Percentiles rank a stretch among this genome's conserved stretches.
Conservation (phyloP, 1,140 invertebrate genomes). For the Lethocerus indicus region DNA sequence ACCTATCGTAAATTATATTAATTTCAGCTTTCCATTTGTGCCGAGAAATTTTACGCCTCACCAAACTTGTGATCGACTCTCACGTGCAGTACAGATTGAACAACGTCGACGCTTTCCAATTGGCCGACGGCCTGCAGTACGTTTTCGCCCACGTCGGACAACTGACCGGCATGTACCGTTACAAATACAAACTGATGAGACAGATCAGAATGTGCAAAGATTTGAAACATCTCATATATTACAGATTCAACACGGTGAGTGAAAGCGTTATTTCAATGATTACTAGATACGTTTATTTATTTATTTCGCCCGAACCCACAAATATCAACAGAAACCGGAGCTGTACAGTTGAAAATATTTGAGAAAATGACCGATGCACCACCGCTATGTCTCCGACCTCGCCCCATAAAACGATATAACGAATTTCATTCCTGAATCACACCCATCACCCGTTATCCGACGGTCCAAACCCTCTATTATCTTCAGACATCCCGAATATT, state of each 20-base stretch:
- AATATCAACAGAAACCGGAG: no score
- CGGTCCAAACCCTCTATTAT: no score
- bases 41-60: slow-evolving; percentile 91
- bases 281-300: no score
- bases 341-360: no score
- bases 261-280: background rate
- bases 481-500: no score
- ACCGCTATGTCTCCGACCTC: no score
- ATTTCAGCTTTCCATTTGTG: slow-evolving; percentile 90
- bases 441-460: no score
- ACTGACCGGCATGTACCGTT: slow-evolving; percentile 98
- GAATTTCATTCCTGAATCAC: no score
- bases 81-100: slow-evolving; percentile 98
- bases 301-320: no score
- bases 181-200: slow-evolving; percentile 99
- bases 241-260: slow-evolving; percentile 94
- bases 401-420: no score
- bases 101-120: slow-evolving; percentile 97
- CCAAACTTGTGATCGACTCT: slow-evolving; percentile 96
- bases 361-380: no score
- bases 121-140: slow-evolving; percentile 98
- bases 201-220: slow-evolving; percentile 99
- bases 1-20: no score
- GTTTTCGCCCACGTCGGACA: slow-evolving; percentile 99
- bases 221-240: slow-evolving; percentile 98